These are phyloP conservation scores for Poecilia latipinna DNA, from an alignment of 2,113 vertebrate genomes.

Conservation along the genomic window DNA sequence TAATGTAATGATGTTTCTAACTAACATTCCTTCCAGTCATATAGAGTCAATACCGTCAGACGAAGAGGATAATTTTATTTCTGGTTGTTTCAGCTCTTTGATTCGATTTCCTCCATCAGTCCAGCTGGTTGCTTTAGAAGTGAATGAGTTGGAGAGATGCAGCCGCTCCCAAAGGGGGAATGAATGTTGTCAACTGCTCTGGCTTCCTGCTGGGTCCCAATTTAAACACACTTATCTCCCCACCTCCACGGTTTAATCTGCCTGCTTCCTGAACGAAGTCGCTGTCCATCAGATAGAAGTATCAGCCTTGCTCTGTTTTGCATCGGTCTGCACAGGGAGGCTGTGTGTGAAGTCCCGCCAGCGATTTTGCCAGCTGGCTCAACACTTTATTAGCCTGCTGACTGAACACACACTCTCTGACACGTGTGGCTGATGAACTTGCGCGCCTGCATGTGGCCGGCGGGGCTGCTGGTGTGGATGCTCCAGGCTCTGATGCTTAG, in stretches of 20 bases:
- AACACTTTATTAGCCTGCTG: slow-evolving; percentile 31
- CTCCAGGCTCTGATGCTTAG: no score
- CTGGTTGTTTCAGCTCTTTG: no score
- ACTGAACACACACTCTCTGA: neutral
- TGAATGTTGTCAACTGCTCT: no score
- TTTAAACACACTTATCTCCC: neutral
- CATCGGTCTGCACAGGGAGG: slow-evolving; percentile 3
- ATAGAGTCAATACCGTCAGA: no score
- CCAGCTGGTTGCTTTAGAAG: no score
- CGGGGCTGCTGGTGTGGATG: no score
- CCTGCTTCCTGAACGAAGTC: neutral
- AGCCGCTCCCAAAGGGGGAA: no score
- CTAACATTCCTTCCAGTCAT: no score
- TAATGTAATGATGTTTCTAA: slow-evolving; percentile 8
- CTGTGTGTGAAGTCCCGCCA: slow-evolving; percentile 40
- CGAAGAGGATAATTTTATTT: no score
- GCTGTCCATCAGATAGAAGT: neutral
- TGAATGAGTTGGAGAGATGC: no score
- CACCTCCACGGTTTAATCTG: neutral
- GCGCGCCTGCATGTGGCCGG: neutral
- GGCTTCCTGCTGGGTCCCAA: neutral
- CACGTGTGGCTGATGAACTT: slow-evolving; percentile 8
- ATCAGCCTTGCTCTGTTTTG: slow-evolving; percentile 24
- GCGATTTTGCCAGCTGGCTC: slow-evolving; percentile 20
- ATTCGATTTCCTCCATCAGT: no score